phyloP scores from a whole-genome alignment of 2,113 vertebrate genomes.

The Corydoras sp. region DNA sequence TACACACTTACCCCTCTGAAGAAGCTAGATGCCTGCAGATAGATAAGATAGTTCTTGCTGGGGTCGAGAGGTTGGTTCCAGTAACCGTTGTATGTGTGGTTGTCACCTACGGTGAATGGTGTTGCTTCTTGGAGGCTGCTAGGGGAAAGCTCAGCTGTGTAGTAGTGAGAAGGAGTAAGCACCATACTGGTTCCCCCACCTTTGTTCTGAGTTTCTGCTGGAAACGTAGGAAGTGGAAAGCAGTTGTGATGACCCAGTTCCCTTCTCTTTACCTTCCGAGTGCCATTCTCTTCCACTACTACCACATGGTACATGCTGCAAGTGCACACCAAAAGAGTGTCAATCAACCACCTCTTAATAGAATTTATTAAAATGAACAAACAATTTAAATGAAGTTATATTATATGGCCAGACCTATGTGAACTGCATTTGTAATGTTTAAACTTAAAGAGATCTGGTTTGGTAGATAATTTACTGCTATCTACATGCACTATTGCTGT shows the following conservation, averaged over 20 bases:
- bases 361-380: no score
- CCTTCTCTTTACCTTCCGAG: constrained; percentile 70
- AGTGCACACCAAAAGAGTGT: neutral
- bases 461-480: no score
- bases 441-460: no score
- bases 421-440: no score
- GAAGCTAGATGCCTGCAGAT: constrained; percentile 89
- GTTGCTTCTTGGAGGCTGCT: constrained; percentile 83
- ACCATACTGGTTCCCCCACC: constrained; percentile 41
- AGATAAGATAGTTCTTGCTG: constrained; percentile 88
- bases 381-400: no score
- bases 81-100: constrained; percentile 91
- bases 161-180: constrained; percentile 69
- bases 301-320: constrained; percentile 88
- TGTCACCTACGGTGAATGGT: constrained; percentile 93
- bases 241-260: constrained; percentile 78
- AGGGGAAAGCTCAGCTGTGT: constrained; percentile 81
- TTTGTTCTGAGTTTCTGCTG: constrained; percentile 68
- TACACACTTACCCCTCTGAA: constrained; percentile 81
- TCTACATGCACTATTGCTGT: no score
- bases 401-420: no score
- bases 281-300: constrained; percentile 81
- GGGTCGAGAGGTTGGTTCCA: constrained; percentile 91
- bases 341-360: no score
- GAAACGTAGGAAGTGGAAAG: constrained; percentile 77